phyloP scores from a whole-genome alignment of 2,888 invertebrate genomes.

The Dioctria linearis region DNA sequence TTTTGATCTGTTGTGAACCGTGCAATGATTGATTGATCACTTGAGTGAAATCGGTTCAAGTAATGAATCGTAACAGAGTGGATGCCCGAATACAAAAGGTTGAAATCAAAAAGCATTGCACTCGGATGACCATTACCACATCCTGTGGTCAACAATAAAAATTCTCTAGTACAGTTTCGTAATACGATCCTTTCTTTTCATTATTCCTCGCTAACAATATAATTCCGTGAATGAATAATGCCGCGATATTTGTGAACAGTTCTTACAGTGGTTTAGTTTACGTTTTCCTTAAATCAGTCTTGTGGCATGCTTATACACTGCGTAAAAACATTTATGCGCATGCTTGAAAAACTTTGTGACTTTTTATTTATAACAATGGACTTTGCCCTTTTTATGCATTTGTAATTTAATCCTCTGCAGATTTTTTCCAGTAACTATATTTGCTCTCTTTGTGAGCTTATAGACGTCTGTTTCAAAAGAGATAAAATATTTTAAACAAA shows the following conservation, averaged over 20 bases:
- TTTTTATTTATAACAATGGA: neutral
- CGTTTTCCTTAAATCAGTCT: constrained; percentile 4
- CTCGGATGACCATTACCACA: constrained; percentile 29
- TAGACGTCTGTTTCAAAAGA: no score
- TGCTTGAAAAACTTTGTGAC: neutral
- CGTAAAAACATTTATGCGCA: constrained; percentile 28
- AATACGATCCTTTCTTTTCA: constrained; percentile 44
- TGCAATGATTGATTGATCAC: constrained; percentile 31
- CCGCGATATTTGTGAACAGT: neutral
- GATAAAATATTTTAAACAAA: no score
- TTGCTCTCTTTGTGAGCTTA: no score
- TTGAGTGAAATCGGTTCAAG: constrained; percentile 1
- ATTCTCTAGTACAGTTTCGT: neutral
- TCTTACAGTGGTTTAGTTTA: neutral
- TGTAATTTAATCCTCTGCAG: neutral
- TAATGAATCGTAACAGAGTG: constrained; percentile 36
- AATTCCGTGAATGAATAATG: constrained; percentile 11
- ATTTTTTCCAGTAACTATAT: neutral
- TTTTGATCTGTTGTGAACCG: neutral
- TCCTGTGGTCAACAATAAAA: constrained; percentile 39
- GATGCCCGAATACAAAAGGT: constrained; percentile 21
- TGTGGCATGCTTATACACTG: neutral
- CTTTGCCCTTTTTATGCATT: constrained; percentile 6
- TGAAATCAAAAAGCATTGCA: constrained; percentile 20
- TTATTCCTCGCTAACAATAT: neutral